Conservation (phyloP, 92 coral and sea anemone genomes). For the Nematostella vectensis region DNA sequence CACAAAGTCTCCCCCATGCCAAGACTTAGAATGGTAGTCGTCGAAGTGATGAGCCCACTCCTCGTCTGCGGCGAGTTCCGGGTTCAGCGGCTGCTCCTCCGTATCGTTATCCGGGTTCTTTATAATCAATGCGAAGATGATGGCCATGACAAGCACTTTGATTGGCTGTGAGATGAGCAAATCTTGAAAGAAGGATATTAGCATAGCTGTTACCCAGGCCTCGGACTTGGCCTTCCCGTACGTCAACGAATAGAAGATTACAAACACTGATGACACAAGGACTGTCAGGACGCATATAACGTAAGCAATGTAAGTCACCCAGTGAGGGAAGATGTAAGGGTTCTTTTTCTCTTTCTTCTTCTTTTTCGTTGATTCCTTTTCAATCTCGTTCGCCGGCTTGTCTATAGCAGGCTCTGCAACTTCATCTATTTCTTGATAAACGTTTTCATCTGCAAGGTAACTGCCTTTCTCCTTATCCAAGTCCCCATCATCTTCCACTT, state of each 20-base stretch:
- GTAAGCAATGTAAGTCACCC: constrained; percentile 67
- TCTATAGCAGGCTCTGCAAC: background rate
- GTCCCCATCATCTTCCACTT: background rate
- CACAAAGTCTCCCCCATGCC: constrained; percentile 18
- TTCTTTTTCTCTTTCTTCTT: constrained; percentile 43
- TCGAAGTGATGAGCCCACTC: constrained; percentile 49
- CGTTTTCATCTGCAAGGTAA: background rate
- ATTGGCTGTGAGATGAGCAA: constrained; percentile 80
- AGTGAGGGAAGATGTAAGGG: constrained; percentile 50
- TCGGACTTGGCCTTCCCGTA: constrained; percentile 75
- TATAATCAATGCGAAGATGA: constrained; percentile 66
- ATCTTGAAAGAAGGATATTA: constrained; percentile 85
- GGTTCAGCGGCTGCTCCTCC: constrained; percentile 20
- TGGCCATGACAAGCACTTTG: constrained; percentile 64
- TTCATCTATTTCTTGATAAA: constrained; percentile 7
- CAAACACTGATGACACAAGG: constrained; percentile 41
- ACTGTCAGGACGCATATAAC: constrained; percentile 51
- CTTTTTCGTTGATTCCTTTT: constrained; percentile 13
- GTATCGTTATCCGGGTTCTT: constrained; percentile 75
- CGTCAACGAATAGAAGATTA: constrained; percentile 65
- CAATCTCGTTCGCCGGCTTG: background rate
- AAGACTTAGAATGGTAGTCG: constrained; percentile 6
- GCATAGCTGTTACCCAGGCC: constrained; percentile 74
- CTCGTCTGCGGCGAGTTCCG: constrained; percentile 39
- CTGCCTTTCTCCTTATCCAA: background rate